Percentiles rank a stretch among this genome's conserved stretches.
phyloP scores from a whole-genome alignment of 2,797 vertebrate genomes.

The Tinamus major region DNA sequence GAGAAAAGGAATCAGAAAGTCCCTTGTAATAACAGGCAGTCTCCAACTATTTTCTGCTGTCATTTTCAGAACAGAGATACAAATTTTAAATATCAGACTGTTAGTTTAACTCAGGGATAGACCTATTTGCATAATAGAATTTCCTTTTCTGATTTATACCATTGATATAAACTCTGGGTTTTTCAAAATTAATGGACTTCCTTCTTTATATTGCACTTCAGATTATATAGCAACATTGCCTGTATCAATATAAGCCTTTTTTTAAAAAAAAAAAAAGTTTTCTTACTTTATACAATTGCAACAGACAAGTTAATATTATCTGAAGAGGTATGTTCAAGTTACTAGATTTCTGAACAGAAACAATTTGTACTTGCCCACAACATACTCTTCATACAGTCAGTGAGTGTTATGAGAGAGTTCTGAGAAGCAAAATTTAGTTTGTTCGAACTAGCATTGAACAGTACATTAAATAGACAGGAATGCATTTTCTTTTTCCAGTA shows the following conservation, averaged over 20 bases:
- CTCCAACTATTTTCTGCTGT: not conserved
- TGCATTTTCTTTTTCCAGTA: not conserved
- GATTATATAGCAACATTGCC: not conserved
- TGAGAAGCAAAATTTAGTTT: not conserved
- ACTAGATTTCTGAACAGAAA: not conserved
- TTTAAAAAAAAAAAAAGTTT: no score
- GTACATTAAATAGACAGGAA: not conserved
- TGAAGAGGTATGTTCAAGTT: not conserved
- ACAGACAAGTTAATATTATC: not conserved
- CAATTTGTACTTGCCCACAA: not conserved
- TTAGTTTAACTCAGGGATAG: not conserved
- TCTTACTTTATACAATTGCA: not conserved
- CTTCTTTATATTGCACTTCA: not conserved
- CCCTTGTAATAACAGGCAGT: not conserved
- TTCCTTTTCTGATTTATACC: constrained; percentile 4
- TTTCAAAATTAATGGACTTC: not conserved
- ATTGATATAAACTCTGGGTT: not conserved
- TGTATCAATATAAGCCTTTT: constrained; percentile 2
- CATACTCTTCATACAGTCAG: not conserved
- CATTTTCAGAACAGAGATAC: not conserved
- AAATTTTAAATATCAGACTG: not conserved
- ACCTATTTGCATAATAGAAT: not conserved
- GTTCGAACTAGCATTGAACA: not conserved
- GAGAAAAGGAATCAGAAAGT: not conserved
- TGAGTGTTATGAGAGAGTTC: not conserved